These are phyloP conservation scores for Ursus arctos DNA, from an alignment of 2,113 vertebrate species.

Conservation along the genomic window DNA sequence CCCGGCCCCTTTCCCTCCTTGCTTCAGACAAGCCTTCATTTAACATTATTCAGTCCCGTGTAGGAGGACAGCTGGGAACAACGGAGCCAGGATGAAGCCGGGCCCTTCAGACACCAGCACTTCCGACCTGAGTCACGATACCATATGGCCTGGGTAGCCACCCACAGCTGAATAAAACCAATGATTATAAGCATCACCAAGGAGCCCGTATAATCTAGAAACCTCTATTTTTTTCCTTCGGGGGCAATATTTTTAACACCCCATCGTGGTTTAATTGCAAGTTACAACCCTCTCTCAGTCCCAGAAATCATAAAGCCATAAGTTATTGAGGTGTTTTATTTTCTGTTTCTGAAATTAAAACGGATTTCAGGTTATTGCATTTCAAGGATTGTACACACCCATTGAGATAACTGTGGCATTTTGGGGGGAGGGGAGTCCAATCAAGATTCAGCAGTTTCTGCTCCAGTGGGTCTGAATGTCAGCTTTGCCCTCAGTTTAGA, in stretches of 20 bases:
- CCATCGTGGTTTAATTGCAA: not conserved
- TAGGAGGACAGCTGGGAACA: not conserved
- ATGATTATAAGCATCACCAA: not conserved
- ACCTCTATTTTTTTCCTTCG: not conserved
- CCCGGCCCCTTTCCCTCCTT: not conserved
- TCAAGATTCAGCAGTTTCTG: not conserved
- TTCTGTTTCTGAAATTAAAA: not conserved
- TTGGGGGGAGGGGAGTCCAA: not conserved
- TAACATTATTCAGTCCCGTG: not conserved
- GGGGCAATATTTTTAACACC: not conserved
- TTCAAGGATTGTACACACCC: not conserved
- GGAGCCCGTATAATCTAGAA: not conserved
- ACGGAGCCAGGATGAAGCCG: not conserved
- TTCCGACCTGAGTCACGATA: not conserved
- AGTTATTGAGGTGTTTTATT: not conserved
- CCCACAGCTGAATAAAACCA: not conserved
- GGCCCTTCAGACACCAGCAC: not conserved
- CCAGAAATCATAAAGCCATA: not conserved
- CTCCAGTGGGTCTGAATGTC: not conserved
- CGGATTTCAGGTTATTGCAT: not conserved
- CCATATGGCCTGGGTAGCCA: not conserved
- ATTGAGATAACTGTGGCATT: not conserved
- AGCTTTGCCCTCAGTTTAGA: rapidly evolving
- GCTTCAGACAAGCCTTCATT: not conserved
- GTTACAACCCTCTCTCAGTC: not conserved